A percentile compares a stretch with the other conserved stretches of the same genome.
Evolutionary conservation across 2,113 vertebrate species (phyloP).

Genomic region (Lepus europaeus): DNA sequence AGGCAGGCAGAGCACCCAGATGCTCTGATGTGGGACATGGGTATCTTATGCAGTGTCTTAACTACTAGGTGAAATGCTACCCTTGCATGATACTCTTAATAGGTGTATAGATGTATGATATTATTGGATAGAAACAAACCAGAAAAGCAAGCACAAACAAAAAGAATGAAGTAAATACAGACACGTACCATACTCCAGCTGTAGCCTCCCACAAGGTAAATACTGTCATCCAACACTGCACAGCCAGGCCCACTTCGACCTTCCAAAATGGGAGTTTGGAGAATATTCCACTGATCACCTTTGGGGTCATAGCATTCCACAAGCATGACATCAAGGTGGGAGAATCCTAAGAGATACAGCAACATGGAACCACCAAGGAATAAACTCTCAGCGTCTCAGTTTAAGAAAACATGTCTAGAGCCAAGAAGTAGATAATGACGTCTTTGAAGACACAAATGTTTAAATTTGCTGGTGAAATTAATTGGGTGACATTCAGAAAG

Average conservation of each 20-base stretch:
- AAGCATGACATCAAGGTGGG: constrained; percentile 98
- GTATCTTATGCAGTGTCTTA: too few species aligned
- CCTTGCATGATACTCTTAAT: not conserved
- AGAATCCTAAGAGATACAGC: constrained; percentile 92
- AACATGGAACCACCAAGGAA: not conserved
- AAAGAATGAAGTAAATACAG: not conserved
- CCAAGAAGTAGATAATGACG: not conserved
- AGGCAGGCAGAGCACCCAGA: too few species aligned
- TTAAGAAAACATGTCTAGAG: not conserved
- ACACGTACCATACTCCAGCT: constrained; percentile 98
- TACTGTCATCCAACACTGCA: constrained; percentile 95
- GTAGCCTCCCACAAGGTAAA: constrained; percentile 98
- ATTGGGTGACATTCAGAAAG: not conserved
- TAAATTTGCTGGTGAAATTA: not conserved
- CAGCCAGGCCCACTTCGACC: constrained; percentile 98
- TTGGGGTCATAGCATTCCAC: constrained; percentile 99
- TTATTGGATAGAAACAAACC: not conserved
- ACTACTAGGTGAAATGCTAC: too few species aligned
- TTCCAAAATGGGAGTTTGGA: constrained; percentile 98
- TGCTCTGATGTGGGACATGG: too few species aligned
- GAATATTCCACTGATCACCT: constrained; percentile 98
- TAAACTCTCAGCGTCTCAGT: not conserved
- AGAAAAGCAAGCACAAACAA: not conserved
- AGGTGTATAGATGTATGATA: not conserved
- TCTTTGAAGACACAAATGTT: not conserved